These are phyloP conservation scores for Chiropotes sagulatus DNA, from an alignment of 2,797 vertebrate genomes.

Conservation along the genomic window DNA sequence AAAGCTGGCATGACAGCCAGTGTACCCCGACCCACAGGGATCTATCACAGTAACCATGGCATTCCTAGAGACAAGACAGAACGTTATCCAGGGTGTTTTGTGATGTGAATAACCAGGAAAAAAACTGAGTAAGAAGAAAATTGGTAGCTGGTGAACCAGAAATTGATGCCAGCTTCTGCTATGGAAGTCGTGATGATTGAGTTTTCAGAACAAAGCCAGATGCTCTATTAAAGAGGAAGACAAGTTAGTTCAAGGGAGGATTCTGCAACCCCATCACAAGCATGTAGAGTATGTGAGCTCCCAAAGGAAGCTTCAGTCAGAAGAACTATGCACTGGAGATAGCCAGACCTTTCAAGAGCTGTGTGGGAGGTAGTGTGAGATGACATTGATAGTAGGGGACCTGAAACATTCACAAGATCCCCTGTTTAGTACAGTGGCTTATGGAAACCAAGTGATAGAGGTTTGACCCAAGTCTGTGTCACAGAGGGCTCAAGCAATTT, in stretches of 20 bases:
- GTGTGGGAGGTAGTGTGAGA: not conserved
- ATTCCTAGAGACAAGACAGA: not conserved
- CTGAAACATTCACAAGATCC: not conserved
- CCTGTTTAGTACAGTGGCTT: not conserved
- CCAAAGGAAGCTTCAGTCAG: not conserved
- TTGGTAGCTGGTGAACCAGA: not conserved
- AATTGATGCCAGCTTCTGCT: not conserved
- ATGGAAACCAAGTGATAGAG: not conserved
- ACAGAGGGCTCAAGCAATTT: not conserved
- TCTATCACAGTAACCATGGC: not conserved
- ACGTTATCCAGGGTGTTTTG: not conserved
- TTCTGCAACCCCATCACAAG: not conserved
- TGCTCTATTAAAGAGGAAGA: not conserved
- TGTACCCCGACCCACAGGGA: no score
- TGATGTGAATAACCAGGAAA: not conserved
- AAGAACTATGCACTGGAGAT: not conserved
- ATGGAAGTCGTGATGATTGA: not conserved
- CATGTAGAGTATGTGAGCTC: not conserved
- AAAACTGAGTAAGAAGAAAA: not conserved
- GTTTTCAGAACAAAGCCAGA: not conserved
- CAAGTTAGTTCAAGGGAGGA: not conserved
- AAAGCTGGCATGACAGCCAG: not conserved
- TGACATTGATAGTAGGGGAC: not conserved
- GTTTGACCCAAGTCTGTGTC: not conserved
- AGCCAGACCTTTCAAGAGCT: not conserved